A percentile compares a stretch with the other conserved stretches of the same genome.
phyloP scores from a whole-genome alignment of 2,888 invertebrate species.

The Spodoptera littoralis region DNA sequence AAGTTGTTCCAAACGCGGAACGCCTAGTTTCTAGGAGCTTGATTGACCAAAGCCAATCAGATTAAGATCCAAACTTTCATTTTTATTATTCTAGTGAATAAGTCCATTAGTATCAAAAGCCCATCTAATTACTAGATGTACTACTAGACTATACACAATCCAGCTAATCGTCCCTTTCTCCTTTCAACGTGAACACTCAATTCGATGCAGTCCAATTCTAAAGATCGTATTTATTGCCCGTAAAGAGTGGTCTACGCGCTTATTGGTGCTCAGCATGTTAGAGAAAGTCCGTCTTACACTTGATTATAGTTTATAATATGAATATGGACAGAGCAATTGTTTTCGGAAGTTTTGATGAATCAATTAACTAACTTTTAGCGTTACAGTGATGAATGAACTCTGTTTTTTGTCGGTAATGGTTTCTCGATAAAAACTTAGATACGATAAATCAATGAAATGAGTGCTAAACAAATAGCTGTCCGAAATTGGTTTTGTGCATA shows the following conservation, averaged over 20 bases:
- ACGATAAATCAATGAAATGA: no score
- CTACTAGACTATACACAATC: slow-evolving; percentile 25
- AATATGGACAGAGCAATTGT: slow-evolving; percentile 34
- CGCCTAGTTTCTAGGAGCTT: not conserved
- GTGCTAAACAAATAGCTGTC: no score
- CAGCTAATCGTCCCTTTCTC: slow-evolving; percentile 51
- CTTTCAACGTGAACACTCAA: slow-evolving; percentile 43
- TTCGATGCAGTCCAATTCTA: slow-evolving; percentile 68
- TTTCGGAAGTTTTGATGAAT: slow-evolving; percentile 33
- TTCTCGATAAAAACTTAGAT: not conserved
- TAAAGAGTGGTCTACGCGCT: slow-evolving; percentile 61
- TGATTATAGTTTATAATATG: slow-evolving; percentile 42
- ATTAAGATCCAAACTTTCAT: slow-evolving; percentile 1
- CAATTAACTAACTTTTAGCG: slow-evolving; percentile 16
- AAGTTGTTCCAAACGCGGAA: not conserved
- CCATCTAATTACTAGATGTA: slow-evolving; percentile 18
- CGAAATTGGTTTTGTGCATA: no score
- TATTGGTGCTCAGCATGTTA: slow-evolving; percentile 69
- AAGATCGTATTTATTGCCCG: slow-evolving; percentile 64
- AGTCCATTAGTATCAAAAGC: slow-evolving; percentile 27
- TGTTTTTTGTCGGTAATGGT: not conserved
- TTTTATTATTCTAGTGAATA: slow-evolving; percentile 28
- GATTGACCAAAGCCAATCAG: not conserved
- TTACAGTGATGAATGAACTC: not conserved
- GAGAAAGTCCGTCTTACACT: slow-evolving; percentile 61